These are phyloP conservation scores for Piprites chloris DNA, from an alignment of 2,113 vertebrate genomes.

Conservation along the genomic window DNA sequence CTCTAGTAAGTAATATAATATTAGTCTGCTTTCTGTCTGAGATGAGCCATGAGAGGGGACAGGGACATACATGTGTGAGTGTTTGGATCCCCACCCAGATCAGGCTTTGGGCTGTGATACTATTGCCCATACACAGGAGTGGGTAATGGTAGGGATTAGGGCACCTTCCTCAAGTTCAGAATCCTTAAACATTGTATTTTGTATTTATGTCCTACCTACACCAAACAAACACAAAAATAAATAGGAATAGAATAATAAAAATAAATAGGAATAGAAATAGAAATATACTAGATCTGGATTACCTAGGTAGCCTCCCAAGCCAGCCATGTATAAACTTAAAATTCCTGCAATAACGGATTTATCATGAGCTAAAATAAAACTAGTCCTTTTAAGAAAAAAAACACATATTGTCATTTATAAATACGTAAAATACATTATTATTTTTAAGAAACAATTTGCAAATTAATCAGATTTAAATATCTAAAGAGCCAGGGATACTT, in stretches of 20 bases:
- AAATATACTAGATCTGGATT: background rate
- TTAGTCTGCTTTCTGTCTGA: background rate
- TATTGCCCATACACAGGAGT: background rate
- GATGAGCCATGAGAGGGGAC: accelerated
- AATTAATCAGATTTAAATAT: background rate
- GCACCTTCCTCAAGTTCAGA: background rate
- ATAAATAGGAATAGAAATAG: too few species aligned
- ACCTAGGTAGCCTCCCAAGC: background rate
- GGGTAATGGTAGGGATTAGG: accelerated
- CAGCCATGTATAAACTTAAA: background rate
- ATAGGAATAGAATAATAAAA: too few species aligned
- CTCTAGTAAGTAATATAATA: accelerated
- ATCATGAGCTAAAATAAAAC: background rate
- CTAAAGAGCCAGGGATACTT: background rate
- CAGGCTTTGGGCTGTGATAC: background rate
- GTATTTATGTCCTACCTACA: background rate
- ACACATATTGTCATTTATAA: background rate
- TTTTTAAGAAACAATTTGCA: background rate
- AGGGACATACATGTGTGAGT: accelerated
- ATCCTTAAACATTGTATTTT: background rate
- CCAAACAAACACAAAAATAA: background rate
- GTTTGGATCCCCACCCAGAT: background rate
- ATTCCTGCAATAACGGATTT: background rate
- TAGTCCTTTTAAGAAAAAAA: background rate
- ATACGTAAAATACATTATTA: background rate